Base-by-base conservation (phyloP, 1,140 invertebrate species). In the Zaprionus gabonicus region DNA sequence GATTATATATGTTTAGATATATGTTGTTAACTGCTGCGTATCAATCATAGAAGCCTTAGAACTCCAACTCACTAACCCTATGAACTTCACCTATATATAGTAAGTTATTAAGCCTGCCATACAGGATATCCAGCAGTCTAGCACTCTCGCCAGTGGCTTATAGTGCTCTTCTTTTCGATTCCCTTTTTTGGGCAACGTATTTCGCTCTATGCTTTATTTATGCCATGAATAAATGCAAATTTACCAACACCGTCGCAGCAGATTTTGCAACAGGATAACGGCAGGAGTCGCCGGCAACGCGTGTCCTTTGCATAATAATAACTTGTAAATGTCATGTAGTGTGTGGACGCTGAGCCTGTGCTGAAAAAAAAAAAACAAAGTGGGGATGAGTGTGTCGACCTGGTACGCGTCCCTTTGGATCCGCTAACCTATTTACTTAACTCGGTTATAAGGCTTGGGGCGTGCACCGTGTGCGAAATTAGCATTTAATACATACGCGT, bases 271-370 rank as follows among this genome's bases (percentile, higher is more conserved):
- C 84, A 87, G 78, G 69, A 81, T 80, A 71, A 69, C 59, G 72
- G 72, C 64, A 80, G 78, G 79, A 84, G 78, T 81, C 75, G 63
- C 68, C 49, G 63, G 55, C 71, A 81, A 57, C 74, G 78, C 84
- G 81, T 88, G 81, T 87, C 84, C 84, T 87, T 87, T 87, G 84
- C 84, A 87, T 87, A 87, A 87, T 87, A 87, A 87, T 87, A 87
- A 76, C 84, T 88, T 87, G 84, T 87, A 87, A 83, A 81, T 88
- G 84, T 84, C 84, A 84, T 84, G 84, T 88, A 88, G 84, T 71
- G 78, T 72, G 71, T 44, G 34, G 64, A 67, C 38, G n/a, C 23
- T 9, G 31, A 23, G 64, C 34, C 23, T 41, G 36, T 58, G 57
- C 51, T 49, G 20, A 20, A 58, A 44, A 41, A 41, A 41, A 41